These are phyloP conservation scores for Eurosta solidaginis DNA, from an alignment of 1,140 invertebrate genomes.

Conservation along the genomic window DNA sequence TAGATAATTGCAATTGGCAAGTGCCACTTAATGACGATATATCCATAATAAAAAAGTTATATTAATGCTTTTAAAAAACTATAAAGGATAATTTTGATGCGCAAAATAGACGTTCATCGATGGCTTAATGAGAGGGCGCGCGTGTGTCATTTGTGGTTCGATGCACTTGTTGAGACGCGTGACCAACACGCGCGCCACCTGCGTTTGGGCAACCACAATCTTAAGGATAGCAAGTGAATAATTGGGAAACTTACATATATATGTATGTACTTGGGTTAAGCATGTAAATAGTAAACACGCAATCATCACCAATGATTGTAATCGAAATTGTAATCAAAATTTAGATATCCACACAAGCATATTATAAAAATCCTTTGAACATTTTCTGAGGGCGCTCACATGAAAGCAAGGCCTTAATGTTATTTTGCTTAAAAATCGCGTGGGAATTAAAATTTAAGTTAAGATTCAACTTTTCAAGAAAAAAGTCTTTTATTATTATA, in stretches of 20 bases:
- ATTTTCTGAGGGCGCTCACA: too few species aligned
- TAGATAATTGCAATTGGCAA: slow-evolving; percentile 10
- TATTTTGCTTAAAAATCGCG: background rate
- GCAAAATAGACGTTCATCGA: background rate
- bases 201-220: background rate
- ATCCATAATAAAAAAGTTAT: too few species aligned
- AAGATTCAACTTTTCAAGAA: background rate
- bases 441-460: background rate
- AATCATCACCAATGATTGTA: too few species aligned
- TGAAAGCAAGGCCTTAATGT: background rate
- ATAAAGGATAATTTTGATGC: background rate
- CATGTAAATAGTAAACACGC: too few species aligned
- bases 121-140: background rate
- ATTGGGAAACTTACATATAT: background rate
- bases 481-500: background rate
- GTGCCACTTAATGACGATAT: slow-evolving; percentile 16
- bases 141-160: slow-evolving; percentile 8
- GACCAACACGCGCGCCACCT: slow-evolving; percentile 46
- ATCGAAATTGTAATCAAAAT: too few species aligned
- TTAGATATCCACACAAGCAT: too few species aligned
- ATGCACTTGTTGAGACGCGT: slow-evolving; percentile 44
- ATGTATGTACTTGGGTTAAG: too few species aligned
- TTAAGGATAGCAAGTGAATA: background rate
- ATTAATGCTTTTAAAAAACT: background rate
- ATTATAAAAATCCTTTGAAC: too few species aligned